phyloP scores from a whole-genome alignment of 2,888 invertebrate species.

The Choristoneura rosaceana region DNA sequence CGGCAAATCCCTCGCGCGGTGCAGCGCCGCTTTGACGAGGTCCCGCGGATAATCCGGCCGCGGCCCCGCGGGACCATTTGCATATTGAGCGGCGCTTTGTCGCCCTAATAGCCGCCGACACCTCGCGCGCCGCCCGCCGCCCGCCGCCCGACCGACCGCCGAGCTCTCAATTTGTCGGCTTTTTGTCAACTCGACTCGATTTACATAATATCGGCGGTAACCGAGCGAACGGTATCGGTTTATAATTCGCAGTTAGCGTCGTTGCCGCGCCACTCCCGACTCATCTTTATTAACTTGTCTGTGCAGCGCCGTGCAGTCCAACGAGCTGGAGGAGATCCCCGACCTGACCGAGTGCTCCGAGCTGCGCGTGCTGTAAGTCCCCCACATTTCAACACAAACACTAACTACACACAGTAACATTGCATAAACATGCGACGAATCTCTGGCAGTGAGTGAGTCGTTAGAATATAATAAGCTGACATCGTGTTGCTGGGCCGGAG shows the following conservation, averaged over 20 bases:
- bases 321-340: conserved; percentile 91
- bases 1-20: conserved; percentile 10
- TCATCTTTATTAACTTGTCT: not conserved
- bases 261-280: not conserved
- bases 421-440: too few species aligned
- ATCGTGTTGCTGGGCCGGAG: not conserved
- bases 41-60: conserved; percentile 30
- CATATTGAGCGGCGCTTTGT: conserved; percentile 37
- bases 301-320: conserved; percentile 93
- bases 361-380: conserved; percentile 93
- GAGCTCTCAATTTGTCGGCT: conserved; percentile 38
- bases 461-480: not conserved
- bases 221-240: conserved; percentile 23
- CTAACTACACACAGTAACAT: not conserved
- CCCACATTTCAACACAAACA: not conserved
- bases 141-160: not conserved
- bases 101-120: conserved; percentile 25
- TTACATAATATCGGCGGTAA: conserved; percentile 28
- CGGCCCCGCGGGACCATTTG: conserved; percentile 24
- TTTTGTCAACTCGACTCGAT: conserved; percentile 23
- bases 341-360: conserved; percentile 91
- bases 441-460: not conserved
- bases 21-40: conserved; percentile 23
- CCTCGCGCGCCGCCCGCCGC: not conserved
- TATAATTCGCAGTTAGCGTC: not conserved